Conservation (phyloP, 2,113 vertebrate genomes). For the Aspidoscelis tigris region DNA sequence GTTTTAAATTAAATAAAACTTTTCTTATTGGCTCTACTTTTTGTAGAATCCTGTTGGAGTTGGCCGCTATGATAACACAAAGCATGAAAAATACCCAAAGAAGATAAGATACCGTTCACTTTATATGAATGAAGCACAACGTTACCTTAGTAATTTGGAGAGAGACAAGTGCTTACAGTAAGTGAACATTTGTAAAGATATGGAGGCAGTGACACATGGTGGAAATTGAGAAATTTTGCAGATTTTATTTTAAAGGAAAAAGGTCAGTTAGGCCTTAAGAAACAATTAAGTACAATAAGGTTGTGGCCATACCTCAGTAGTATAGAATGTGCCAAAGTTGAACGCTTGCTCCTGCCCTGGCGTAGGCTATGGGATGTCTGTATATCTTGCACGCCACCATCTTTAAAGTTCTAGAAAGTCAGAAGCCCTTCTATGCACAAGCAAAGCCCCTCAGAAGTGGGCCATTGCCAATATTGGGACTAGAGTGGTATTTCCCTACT, state of each 20-base stretch:
- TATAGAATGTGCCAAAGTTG: too few species aligned
- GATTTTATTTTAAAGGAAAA: neutral
- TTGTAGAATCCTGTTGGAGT: slow-evolving; percentile 75
- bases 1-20: neutral
- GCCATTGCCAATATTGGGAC: too few species aligned
- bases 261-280: neutral
- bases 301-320: too few species aligned
- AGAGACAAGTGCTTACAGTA: slow-evolving; percentile 68
- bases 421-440: too few species aligned
- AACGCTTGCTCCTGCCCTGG: too few species aligned
- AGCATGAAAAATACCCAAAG: slow-evolving; percentile 48
- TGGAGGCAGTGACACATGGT: too few species aligned
- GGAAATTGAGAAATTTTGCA: neutral
- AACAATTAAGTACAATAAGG: neutral
- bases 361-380: too few species aligned
- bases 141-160: slow-evolving; percentile 61
- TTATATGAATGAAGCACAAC: slow-evolving; percentile 54
- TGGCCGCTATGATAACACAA: slow-evolving; percentile 72
- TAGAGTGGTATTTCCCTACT: too few species aligned
- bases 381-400: too few species aligned
- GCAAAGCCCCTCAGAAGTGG: too few species aligned
- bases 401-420: too few species aligned
- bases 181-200: slow-evolving; percentile 46
- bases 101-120: slow-evolving; percentile 63
- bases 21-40: neutral